A percentile compares a stretch with the other conserved stretches of the same genome.
Evolutionary conservation across 2,797 vertebrate species (phyloP).

Genomic region (Tenualosa ilisha): DNA sequence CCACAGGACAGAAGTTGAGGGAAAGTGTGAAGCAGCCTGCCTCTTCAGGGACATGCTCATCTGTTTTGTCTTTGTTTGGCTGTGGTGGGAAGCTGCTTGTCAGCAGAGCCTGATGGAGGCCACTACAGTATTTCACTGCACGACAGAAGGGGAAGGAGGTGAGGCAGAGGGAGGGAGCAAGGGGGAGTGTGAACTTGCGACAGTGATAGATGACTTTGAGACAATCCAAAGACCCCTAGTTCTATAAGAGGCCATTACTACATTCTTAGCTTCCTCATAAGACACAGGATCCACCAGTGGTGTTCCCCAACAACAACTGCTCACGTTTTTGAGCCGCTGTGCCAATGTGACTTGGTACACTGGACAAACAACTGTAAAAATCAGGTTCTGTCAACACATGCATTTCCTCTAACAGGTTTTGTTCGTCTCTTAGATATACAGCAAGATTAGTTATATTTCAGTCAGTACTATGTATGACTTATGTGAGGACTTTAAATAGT

Average conservation of each 20-base stretch:
- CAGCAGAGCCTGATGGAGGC: constrained; percentile 60
- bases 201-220: constrained; percentile 72
- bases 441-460: background rate
- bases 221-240: constrained; percentile 57
- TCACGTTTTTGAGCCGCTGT: background rate
- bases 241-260: constrained; percentile 54
- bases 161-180: constrained; percentile 46
- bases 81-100: constrained; percentile 70
- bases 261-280: constrained; percentile 65
- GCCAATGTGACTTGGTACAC: constrained; percentile 14
- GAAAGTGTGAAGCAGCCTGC: constrained; percentile 60
- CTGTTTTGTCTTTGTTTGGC: constrained; percentile 56
- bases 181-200: constrained; percentile 51
- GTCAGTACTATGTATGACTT: too few relatives aligned
- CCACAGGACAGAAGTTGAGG: constrained; percentile 33
- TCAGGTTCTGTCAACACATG: background rate
- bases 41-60: constrained; percentile 54
- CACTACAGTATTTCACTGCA: constrained; percentile 59
- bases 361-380: constrained; percentile 3
- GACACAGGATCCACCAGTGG: constrained; percentile 16
- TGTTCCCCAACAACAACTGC: background rate
- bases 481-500: background rate
- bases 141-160: constrained; percentile 55
- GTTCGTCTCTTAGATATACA: background rate
- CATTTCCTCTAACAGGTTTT: background rate